A percentile compares a stretch with the other conserved stretches of the same genome.
These are phyloP conservation scores for Ectropis grisescens DNA, from an alignment of 1,140 invertebrate species.

Conservation along the genomic window DNA sequence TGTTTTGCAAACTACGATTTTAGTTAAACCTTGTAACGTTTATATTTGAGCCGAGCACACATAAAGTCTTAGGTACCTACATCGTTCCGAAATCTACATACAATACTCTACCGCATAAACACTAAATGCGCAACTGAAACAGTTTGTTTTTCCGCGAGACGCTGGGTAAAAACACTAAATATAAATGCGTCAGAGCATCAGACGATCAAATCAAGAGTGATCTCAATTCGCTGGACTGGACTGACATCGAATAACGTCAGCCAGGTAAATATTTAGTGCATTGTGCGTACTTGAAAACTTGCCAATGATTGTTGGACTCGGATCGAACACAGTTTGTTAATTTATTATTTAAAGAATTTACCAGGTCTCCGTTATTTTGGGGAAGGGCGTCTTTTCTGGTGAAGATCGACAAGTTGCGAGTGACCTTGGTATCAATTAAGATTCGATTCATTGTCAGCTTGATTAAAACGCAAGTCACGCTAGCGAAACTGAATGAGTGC, in stretches of 20 bases:
- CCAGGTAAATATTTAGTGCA: slow-evolving; percentile 59
- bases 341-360: slow-evolving; percentile 40
- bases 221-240: too few species aligned
- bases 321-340: slow-evolving; percentile 48
- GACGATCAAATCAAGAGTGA: too few species aligned
- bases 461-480: slow-evolving; percentile 27
- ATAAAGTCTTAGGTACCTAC: too few species aligned
- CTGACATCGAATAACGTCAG: slow-evolving; percentile 33
- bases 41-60: too few species aligned
- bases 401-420: not conserved
- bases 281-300: slow-evolving; percentile 44
- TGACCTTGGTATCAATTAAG: not conserved
- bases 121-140: too few species aligned
- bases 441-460: not conserved
- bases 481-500: slow-evolving; percentile 12
- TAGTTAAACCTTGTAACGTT: too few species aligned
- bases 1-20: too few species aligned
- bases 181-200: too few species aligned
- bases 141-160: too few species aligned
- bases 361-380: slow-evolving; percentile 21
- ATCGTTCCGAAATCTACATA: too few species aligned
- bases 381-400: slow-evolving; percentile 10
- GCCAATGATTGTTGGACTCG: slow-evolving; percentile 58
- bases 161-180: too few species aligned
- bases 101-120: too few species aligned